A percentile compares a stretch with the other conserved stretches of the same genome.
phyloP scores from a whole-genome alignment of 2,888 invertebrate genomes.

The Herminia tarsipennalis region DNA sequence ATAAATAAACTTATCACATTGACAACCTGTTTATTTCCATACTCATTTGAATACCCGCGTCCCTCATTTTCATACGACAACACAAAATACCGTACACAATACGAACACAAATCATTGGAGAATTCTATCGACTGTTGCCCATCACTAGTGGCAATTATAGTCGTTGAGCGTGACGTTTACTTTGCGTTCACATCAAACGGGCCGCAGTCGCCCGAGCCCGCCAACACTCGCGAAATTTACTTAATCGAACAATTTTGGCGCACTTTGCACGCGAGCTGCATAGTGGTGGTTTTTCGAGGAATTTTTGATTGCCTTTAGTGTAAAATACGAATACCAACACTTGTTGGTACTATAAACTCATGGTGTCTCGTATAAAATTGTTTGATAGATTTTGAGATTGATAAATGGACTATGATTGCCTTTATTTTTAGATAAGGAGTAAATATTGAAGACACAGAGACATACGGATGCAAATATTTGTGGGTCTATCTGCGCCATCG shows the following conservation, averaged over 20 bases:
- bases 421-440: too few species aligned
- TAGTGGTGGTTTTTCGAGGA: conserved; percentile 23
- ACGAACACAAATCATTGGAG: conserved; percentile 3
- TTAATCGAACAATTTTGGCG: conserved; percentile 55
- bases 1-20: too few species aligned
- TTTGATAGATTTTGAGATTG: too few species aligned
- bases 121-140: conserved; percentile 38
- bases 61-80: not conserved
- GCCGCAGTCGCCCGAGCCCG: conserved; percentile 48
- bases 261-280: conserved; percentile 35
- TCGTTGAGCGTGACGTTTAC: conserved; percentile 72
- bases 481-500: too few species aligned
- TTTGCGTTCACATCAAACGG: conserved; percentile 72
- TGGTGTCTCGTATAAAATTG: too few species aligned
- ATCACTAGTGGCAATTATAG: conserved; percentile 62
- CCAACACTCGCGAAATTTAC: conserved; percentile 66
- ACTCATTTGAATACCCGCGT: not conserved
- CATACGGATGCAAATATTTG: too few species aligned
- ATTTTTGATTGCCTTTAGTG: conserved; percentile 13
- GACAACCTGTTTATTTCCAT: too few species aligned
- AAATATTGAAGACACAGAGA: too few species aligned
- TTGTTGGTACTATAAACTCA: too few species aligned
- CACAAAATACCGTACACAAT: not conserved
- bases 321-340: too few species aligned
- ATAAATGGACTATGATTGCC: too few species aligned